phyloP scores from a whole-genome alignment of 2,888 invertebrate species.

The Dexiosoma caninum region DNA sequence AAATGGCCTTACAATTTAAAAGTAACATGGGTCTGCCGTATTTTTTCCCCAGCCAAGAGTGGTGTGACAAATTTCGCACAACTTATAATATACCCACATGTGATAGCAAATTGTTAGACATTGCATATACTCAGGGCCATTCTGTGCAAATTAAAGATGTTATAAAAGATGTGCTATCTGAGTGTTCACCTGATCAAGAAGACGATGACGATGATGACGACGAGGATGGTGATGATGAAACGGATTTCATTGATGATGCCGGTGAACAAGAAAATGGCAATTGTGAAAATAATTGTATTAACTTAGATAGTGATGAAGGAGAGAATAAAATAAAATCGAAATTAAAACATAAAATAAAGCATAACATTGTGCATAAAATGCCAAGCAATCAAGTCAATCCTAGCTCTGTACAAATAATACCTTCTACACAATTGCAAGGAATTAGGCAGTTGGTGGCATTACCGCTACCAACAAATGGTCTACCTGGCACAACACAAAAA shows the following conservation, averaged over 20 bases:
- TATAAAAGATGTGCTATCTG: constrained; percentile 71
- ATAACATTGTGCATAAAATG: neutral
- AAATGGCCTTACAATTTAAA: constrained; percentile 75
- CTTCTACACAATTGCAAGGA: constrained; percentile 42
- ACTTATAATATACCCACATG: constrained; percentile 71
- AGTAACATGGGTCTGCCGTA: constrained; percentile 72
- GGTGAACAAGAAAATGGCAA: constrained; percentile 28
- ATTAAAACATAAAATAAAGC: constrained; percentile 1
- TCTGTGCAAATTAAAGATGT: constrained; percentile 75
- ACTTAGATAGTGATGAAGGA: constrained; percentile 61
- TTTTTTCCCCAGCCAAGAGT: constrained; percentile 75
- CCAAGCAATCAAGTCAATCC: neutral
- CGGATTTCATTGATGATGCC: constrained; percentile 29
- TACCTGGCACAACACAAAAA: constrained; percentile 69
- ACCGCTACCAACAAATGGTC: constrained; percentile 56
- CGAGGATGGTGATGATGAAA: constrained; percentile 55
- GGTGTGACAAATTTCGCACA: constrained; percentile 74
- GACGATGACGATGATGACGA: constrained; percentile 55
- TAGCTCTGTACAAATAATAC: constrained; percentile 29
- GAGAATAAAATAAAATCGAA: constrained; percentile 49
- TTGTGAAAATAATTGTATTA: constrained; percentile 55
- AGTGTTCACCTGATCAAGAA: constrained; percentile 66
- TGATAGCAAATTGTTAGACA: constrained; percentile 71
- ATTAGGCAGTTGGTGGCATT: constrained; percentile 65
- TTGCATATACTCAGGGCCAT: constrained; percentile 72